Percentiles rank a stretch among this genome's conserved stretches.
Evolutionary conservation across 2,113 vertebrate species (phyloP).

Genomic region (Edolisoma coerulescens): DNA sequence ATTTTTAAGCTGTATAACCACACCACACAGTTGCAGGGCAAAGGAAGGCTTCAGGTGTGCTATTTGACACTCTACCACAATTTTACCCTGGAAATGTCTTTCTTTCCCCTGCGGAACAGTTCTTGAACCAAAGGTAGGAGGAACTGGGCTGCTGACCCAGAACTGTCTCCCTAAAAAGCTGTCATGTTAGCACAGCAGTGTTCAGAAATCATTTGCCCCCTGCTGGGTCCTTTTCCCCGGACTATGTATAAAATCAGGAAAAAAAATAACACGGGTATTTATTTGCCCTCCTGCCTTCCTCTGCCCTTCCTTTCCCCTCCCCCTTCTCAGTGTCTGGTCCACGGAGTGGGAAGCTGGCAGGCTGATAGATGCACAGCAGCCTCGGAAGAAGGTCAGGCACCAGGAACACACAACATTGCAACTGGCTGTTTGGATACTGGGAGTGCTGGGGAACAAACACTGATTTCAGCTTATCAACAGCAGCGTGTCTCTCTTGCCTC

Average conservation of each 20-base stretch:
- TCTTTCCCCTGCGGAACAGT: background rate
- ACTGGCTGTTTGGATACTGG: background rate
- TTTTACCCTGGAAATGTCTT: background rate
- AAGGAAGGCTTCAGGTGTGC: background rate
- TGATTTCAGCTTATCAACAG: background rate
- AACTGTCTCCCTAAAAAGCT: background rate
- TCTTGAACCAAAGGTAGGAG: background rate
- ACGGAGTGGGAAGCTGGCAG: background rate
- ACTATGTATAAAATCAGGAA: background rate
- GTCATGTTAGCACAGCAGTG: background rate
- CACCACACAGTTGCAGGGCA: background rate
- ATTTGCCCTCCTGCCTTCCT: background rate
- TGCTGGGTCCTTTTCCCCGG: background rate
- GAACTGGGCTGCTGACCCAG: background rate
- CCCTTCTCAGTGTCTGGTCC: background rate
- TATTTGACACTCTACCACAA: background rate
- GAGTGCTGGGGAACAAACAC: background rate
- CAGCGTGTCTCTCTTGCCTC: rapidly evolving
- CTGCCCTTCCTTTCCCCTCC: background rate
- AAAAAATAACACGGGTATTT: background rate
- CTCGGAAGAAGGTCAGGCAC: background rate
- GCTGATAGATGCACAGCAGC: background rate
- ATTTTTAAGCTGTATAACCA: background rate
- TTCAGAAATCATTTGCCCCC: background rate
- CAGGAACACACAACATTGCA: background rate